phyloP scores from a whole-genome alignment of 2,888 invertebrate species.

The Amphipyra berbera region DNA sequence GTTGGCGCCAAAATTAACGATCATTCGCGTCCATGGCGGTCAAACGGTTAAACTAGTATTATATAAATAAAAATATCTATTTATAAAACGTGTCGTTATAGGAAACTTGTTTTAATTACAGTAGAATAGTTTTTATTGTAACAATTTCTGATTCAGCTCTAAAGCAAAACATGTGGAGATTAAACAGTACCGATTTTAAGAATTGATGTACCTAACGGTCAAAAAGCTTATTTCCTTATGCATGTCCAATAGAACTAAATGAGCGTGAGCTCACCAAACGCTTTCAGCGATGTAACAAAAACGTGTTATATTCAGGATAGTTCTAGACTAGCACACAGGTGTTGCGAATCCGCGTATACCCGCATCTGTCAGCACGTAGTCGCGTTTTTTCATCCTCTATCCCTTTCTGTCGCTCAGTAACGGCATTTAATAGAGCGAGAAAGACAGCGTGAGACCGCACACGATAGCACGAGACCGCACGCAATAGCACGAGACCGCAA shows the following conservation, averaged over 20 bases:
- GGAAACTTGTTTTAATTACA: constrained; percentile 40
- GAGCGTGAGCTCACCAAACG: background rate
- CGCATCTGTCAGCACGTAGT: too few relatives aligned
- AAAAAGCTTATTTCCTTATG: constrained; percentile 6
- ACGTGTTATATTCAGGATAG: too few relatives aligned
- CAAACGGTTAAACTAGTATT: constrained; percentile 65
- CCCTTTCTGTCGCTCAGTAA: too few relatives aligned
- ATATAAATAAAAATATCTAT: constrained; percentile 62
- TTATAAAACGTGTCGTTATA: constrained; percentile 71
- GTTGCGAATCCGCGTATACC: too few relatives aligned
- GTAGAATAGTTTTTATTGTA: constrained; percentile 27
- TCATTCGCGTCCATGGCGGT: constrained; percentile 12
- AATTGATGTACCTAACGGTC: constrained; percentile 10
- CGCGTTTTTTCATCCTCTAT: too few relatives aligned
- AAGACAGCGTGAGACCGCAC: too few relatives aligned
- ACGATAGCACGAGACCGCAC: too few relatives aligned
- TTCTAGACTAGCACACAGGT: too few relatives aligned
- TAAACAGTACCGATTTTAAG: constrained; percentile 23
- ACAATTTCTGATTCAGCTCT: constrained; percentile 32
- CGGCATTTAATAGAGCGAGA: too few relatives aligned
- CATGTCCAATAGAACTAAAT: background rate
- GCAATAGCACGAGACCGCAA: too few relatives aligned
- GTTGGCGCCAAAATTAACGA: background rate
- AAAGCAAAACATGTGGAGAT: constrained; percentile 26
- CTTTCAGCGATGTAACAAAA: background rate